phyloP scores from a whole-genome alignment of 2,888 invertebrate genomes.

The Drosophila paramelanica region DNA sequence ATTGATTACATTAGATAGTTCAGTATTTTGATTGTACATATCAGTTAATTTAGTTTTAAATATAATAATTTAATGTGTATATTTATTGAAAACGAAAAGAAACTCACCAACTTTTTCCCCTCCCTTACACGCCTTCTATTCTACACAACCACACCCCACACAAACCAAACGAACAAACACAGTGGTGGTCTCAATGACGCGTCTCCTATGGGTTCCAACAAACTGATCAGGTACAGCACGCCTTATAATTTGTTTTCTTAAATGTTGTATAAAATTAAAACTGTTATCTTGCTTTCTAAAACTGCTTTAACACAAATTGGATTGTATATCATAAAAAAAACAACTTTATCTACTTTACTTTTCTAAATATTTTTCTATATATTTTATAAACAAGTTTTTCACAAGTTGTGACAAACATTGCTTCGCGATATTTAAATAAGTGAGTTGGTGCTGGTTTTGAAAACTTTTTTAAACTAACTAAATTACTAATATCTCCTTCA shows the following conservation, averaged over 20 bases:
- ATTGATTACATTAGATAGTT: background rate
- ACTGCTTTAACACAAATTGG: constrained; percentile 62
- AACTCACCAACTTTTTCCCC: constrained; percentile 70
- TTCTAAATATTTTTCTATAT: constrained; percentile 60
- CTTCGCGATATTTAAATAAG: constrained; percentile 84
- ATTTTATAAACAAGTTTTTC: constrained; percentile 80
- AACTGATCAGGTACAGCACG: constrained; percentile 86
- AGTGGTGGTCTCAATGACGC: constrained; percentile 85
- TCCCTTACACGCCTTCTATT: constrained; percentile 64
- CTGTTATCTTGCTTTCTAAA: constrained; percentile 60
- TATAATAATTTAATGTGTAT: constrained; percentile 18
- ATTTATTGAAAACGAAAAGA: constrained; percentile 22
- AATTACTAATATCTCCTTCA: constrained; percentile 51
- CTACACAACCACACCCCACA: constrained; percentile 53
- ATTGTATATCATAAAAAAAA: constrained; percentile 37
- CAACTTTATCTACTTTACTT: constrained; percentile 48
- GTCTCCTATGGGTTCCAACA: constrained; percentile 85
- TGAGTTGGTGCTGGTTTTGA: constrained; percentile 82
- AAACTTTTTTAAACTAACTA: constrained; percentile 48
- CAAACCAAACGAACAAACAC: constrained; percentile 55
- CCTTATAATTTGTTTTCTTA: constrained; percentile 58
- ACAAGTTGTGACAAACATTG: constrained; percentile 84
- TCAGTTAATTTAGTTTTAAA: constrained; percentile 1
- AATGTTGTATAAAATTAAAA: constrained; percentile 49
- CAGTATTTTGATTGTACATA: constrained; percentile 35